A percentile compares a stretch with the other conserved stretches of the same genome.
These are phyloP conservation scores for Aspidiotus rigidus DNA, from an alignment of 2,888 invertebrate species.

Conservation along the genomic window DNA sequence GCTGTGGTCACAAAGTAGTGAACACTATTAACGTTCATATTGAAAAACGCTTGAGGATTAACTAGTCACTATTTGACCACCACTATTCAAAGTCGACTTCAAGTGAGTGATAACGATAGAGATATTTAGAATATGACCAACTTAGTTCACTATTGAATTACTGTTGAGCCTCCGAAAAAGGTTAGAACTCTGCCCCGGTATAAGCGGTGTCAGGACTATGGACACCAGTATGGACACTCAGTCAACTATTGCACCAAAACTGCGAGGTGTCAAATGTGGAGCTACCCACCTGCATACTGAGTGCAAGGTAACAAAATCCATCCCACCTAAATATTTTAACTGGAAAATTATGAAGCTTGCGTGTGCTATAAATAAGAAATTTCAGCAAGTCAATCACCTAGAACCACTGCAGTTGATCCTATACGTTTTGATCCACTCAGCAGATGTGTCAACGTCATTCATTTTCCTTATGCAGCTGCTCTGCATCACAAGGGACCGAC, in stretches of 20 bases:
- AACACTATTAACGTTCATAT: neutral
- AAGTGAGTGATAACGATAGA: neutral
- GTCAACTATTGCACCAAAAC: neutral
- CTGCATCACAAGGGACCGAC: neutral
- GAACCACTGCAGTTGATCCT: neutral
- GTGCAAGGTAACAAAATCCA: neutral
- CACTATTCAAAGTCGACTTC: neutral
- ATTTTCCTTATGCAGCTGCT: neutral
- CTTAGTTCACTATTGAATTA: neutral
- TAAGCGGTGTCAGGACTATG: neutral
- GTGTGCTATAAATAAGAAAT: neutral
- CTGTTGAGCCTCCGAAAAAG: neutral
- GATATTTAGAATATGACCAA: neutral
- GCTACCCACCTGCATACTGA: neutral
- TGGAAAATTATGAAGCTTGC: neutral
- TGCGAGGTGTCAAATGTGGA: neutral
- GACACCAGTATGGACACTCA: neutral
- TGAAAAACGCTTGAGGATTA: neutral
- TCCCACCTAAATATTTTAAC: neutral
- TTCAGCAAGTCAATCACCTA: neutral
- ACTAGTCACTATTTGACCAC: neutral
- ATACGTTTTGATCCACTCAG: neutral
- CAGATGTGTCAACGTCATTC: neutral
- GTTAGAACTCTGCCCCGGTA: neutral
- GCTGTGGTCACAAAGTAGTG: neutral